Evolutionary conservation across 2,888 invertebrate species (phyloP), one percentile per base, ranked within the genome.

Genomic region (Ametastegia equiseti): DNA sequence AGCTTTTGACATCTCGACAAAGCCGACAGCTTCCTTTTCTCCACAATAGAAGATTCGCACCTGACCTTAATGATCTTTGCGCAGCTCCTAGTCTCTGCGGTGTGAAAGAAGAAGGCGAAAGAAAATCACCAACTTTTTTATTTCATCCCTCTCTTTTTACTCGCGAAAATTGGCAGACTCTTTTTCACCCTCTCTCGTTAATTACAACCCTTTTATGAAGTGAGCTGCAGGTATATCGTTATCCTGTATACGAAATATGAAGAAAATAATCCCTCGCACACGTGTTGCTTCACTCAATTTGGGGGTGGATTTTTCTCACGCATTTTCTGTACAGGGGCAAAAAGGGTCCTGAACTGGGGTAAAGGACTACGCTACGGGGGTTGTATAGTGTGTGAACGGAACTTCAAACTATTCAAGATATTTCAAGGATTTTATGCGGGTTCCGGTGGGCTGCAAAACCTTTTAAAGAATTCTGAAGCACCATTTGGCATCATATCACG

Each of bases 371-470:
- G 30, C 23, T n/a, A n/a, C n/a, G n/a, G 36, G 71, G 50, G 60
- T 67, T 47, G 80, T n/a, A n/a, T n/a, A n/a, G n/a, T n/a, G n/a
- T 63, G 80, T 78, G 80, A 82, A 83, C 77, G 81, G 69, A 33
- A 60, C 69, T 23, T 54, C 78, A 81, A 84, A 83, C 82, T 82
- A 83, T 86, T 84, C 83, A 82, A 81, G 79, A 71, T 84, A 86
- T 83, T 80, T 79, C 60, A 82, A 80, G 81, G 83, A 84, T 83
- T 81, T 78, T 67, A 86, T 86, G 84, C 85, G 86, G 85, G 86
- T 85, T 83, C 85, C 84, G 82, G 82, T 80, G 33, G 23, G 75
- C 27, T 75, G 13, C 39, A 19, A 30, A 19, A 19, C 54, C 75
- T 54, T 33, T 75, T 45, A 75, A 33, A 75, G 50, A 75, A 75